These are phyloP conservation scores for Oreochromis niloticus DNA, from an alignment of 2,113 vertebrate genomes.

Conservation along the genomic window DNA sequence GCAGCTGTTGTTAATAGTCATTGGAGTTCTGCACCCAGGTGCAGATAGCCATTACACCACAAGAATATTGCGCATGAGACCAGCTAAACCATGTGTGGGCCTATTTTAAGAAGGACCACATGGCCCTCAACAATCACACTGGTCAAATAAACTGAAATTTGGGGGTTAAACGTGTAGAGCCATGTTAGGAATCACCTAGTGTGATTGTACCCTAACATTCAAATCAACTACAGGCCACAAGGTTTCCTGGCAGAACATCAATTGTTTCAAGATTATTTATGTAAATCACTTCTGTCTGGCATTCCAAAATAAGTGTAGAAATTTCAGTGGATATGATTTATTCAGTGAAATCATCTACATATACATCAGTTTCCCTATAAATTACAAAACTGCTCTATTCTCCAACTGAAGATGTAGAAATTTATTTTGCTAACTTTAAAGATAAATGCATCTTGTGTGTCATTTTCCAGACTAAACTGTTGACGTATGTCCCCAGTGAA, in stretches of 20 bases:
- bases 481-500: slow-evolving; percentile 14
- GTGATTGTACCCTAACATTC: background rate
- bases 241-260: background rate
- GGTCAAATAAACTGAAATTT: background rate
- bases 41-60: background rate
- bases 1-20: background rate
- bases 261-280: background rate
- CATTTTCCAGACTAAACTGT: slow-evolving; percentile 14
- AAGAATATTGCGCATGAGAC: background rate
- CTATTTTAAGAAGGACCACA: background rate
- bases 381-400: background rate
- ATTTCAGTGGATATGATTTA: background rate
- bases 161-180: background rate
- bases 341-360: background rate
- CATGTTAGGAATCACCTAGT: background rate
- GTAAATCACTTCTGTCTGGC: background rate
- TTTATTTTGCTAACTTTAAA: slow-evolving; percentile 8
- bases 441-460: slow-evolving; percentile 12
- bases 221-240: background rate
- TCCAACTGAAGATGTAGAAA: background rate
- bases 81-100: background rate
- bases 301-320: background rate
- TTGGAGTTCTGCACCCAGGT: background rate
- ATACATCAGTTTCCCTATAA: background rate
- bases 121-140: background rate